Conservation (phyloP, 2,888 invertebrate genomes). For the Parelbella ahira region DNA sequence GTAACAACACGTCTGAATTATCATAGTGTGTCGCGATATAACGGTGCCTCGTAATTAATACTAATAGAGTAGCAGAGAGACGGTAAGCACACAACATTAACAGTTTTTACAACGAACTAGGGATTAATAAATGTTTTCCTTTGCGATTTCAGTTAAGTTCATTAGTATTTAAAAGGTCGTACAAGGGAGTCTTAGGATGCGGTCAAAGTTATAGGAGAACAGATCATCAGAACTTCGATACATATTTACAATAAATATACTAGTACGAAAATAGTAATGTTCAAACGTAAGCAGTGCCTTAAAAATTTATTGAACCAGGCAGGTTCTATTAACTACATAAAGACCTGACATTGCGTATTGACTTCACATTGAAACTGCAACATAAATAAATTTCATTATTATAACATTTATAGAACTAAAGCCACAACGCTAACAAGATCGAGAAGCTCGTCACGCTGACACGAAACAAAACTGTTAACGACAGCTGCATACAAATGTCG, state of each 20-base stretch:
- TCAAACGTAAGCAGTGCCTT: no score
- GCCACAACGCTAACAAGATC: slow-evolving; percentile 8
- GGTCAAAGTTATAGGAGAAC: no score
- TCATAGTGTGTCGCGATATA: slow-evolving; percentile 23
- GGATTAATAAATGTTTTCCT: slow-evolving; percentile 15
- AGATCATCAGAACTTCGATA: no score
- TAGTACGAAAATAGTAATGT: no score
- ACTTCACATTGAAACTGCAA: background rate
- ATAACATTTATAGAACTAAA: no score
- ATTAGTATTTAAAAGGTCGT: slow-evolving; percentile 2
- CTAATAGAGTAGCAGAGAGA: slow-evolving; percentile 24
- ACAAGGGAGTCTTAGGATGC: no score
- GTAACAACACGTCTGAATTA: slow-evolving; percentile 9
- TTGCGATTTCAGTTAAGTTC: background rate
- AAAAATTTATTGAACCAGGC: no score
- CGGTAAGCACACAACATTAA: slow-evolving; percentile 20
- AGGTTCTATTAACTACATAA: no score
- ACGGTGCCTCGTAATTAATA: slow-evolving; percentile 23
- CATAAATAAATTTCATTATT: no score
- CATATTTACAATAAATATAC: no score
- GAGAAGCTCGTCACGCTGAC: slow-evolving; percentile 5
- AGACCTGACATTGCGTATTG: no score
- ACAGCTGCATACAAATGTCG: slow-evolving; percentile 14
- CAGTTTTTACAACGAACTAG: slow-evolving; percentile 16
- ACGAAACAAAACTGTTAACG: slow-evolving; percentile 14